Percentiles rank a stretch among this genome's conserved stretches.
These are phyloP conservation scores for Oscheius onirici DNA, from an alignment of 2,888 invertebrate species.

Conservation along the genomic window DNA sequence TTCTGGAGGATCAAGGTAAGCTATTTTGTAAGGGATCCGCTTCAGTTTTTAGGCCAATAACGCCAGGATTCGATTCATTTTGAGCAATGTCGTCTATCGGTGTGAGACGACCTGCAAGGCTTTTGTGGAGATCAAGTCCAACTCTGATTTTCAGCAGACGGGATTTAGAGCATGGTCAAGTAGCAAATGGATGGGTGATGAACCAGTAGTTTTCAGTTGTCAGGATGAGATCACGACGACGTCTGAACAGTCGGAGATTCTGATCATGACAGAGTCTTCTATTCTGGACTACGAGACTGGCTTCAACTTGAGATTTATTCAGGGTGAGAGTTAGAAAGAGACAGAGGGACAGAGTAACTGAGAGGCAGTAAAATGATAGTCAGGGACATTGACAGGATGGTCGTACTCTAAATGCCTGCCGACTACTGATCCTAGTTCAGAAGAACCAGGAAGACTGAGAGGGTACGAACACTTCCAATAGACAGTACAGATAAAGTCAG, in stretches of 20 bases:
- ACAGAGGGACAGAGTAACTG: not conserved
- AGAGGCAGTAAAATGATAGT: not conserved
- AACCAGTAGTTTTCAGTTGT: constrained; percentile 52
- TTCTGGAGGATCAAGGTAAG: constrained; percentile 64
- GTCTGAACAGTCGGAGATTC: constrained; percentile 67
- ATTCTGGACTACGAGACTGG: constrained; percentile 55
- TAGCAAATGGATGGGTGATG: not conserved
- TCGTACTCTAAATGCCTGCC: no score
- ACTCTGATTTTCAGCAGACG: constrained; percentile 68
- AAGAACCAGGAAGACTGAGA: no score
- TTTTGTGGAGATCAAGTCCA: constrained; percentile 67
- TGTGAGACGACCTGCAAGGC: constrained; percentile 65
- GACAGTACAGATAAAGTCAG: no score
- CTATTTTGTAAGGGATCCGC: not conserved
- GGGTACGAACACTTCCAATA: no score
- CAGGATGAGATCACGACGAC: constrained; percentile 60
- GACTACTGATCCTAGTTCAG: no score
- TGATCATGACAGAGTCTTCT: constrained; percentile 59
- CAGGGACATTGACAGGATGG: not conserved
- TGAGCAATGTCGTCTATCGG: constrained; percentile 60
- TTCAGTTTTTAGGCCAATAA: constrained; percentile 36
- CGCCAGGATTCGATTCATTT: constrained; percentile 59
- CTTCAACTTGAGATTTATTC: constrained; percentile 59
- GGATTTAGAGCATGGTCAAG: constrained; percentile 67
- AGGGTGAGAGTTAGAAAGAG: constrained; percentile 29